Conservation (phyloP, 2,797 vertebrate species). For the Decapterus maruadsi region DNA sequence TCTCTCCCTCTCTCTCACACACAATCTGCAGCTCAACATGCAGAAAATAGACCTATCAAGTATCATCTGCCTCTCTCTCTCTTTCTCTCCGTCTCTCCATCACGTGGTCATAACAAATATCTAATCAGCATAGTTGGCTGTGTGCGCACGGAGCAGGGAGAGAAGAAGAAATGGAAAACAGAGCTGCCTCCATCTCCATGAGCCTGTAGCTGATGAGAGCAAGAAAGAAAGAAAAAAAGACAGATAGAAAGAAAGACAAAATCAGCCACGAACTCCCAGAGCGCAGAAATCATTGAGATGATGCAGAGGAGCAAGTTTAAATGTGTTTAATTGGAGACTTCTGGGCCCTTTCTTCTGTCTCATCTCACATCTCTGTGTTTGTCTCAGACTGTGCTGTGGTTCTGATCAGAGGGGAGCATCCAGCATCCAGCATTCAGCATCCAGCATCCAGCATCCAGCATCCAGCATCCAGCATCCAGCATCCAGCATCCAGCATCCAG, state of each 20-base stretch:
- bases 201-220: constrained; percentile 18
- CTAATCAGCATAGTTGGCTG: constrained; percentile 70
- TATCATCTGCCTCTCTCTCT: constrained; percentile 56
- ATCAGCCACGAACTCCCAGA: constrained; percentile 47
- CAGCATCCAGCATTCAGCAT: not conserved
- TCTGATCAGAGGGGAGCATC: constrained; percentile 29
- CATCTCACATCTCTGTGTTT: constrained; percentile 33
- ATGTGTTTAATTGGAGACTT: constrained; percentile 25
- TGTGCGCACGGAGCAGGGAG: constrained; percentile 32
- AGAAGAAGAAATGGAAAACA: constrained; percentile 45
- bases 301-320: constrained; percentile 25
- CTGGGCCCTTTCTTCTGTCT: constrained; percentile 14
- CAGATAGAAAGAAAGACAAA: constrained; percentile 33
- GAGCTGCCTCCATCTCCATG: constrained; percentile 5
- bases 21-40: constrained; percentile 60
- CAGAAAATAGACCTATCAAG: constrained; percentile 73
- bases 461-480: not conserved
- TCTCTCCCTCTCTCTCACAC: not conserved
- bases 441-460: too few relatives aligned
- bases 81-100: constrained; percentile 8
- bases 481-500: not conserved
- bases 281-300: constrained; percentile 34
- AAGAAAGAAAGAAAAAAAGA: constrained; percentile 17
- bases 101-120: constrained; percentile 70
- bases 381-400: constrained; percentile 16